Percentiles rank a stretch among this genome's conserved stretches.
Evolutionary conservation across 2,888 invertebrate genomes (phyloP).

Genomic region (Trissolcus brochymenae): DNA sequence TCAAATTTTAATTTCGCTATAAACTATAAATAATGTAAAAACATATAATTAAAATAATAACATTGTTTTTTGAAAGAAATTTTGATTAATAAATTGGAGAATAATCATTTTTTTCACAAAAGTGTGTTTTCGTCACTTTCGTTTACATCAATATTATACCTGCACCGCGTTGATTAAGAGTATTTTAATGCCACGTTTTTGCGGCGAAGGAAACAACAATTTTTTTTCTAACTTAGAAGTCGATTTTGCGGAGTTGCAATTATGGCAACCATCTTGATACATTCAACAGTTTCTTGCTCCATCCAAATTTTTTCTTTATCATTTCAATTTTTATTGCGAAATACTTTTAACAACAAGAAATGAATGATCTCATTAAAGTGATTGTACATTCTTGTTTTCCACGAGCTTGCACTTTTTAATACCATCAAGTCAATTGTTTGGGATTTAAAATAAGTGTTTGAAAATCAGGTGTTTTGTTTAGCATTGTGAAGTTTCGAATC

Average conservation of each 20-base stretch:
- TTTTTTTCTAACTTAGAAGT: not conserved
- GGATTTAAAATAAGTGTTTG: no score
- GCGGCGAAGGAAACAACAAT: not conserved
- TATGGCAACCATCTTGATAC: not conserved
- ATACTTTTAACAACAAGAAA: no score
- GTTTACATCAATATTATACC: not conserved
- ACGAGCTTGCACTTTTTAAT: no score
- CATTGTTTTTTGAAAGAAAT: no score
- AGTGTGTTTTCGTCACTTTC: slow-evolving; percentile 3
- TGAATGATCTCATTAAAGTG: no score
- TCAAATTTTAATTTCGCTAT: no score
- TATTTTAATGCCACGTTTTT: not conserved
- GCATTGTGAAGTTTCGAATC: slow-evolving; percentile 38
- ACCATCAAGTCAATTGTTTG: no score
- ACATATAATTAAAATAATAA: no score
- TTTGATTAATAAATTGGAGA: no score
- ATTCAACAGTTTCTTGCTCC: not conserved
- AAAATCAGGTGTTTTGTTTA: slow-evolving; percentile 47
- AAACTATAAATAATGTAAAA: no score
- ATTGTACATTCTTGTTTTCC: no score
- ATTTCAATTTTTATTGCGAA: not conserved
- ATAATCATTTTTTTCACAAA: no score
- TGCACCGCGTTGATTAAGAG: not conserved
- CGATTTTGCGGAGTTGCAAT: not conserved
- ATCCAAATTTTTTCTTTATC: not conserved